Percentiles rank a stretch among this genome's conserved stretches.
These are phyloP conservation scores for Steatocranus sp. DNA, from an alignment of 2,797 vertebrate genomes.

Conservation along the genomic window DNA sequence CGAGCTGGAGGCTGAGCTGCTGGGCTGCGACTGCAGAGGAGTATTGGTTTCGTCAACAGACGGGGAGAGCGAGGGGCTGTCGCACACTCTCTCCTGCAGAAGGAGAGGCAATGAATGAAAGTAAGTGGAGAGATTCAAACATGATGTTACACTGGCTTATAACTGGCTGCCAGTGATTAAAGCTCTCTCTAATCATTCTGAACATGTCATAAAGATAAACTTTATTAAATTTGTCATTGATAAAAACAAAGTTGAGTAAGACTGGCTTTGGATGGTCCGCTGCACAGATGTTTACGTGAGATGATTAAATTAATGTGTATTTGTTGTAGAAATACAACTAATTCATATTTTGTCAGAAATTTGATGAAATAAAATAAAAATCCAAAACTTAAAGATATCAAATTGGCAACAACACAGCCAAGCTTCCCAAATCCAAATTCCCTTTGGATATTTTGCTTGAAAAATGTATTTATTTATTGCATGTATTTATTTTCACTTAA, in stretches of 20 bases:
- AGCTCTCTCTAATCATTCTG: background rate
- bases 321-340: background rate
- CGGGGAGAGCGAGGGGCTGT: slow-evolving; percentile 85
- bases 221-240: background rate
- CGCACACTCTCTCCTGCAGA: slow-evolving; percentile 84
- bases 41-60: slow-evolving; percentile 85
- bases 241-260: background rate
- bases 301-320: background rate
- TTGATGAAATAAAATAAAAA: background rate
- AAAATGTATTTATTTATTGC: background rate
- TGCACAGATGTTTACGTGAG: background rate
- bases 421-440: background rate
- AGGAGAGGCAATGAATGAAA: background rate
- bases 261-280: background rate
- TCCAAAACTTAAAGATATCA: background rate
- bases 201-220: background rate
- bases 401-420: background rate
- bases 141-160: background rate
- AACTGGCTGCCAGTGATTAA: background rate
- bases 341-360: background rate
- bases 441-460: background rate
- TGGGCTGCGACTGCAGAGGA: slow-evolving; percentile 84
- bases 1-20: slow-evolving; percentile 89
- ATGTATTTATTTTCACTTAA: background rate
- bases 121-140: background rate